phyloP scores from a whole-genome alignment of 1,140 invertebrate species.

The Macrotrachela quadricornifera region DNA sequence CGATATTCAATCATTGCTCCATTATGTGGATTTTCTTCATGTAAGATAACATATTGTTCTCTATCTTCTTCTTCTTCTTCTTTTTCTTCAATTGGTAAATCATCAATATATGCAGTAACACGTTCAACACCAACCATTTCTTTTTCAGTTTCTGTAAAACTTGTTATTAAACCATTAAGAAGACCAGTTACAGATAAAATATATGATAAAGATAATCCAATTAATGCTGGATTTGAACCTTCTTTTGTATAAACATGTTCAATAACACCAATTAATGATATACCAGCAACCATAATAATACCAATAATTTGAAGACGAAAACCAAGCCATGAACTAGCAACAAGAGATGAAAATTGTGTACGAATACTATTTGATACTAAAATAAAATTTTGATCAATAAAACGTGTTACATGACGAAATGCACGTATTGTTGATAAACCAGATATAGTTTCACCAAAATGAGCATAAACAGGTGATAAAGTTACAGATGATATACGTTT shows the following conservation, averaged over 20 bases:
- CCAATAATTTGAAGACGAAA: slow-evolving; percentile 69
- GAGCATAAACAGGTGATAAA: slow-evolving; percentile 68
- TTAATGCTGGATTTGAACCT: slow-evolving; percentile 29
- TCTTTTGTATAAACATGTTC: slow-evolving; percentile 40
- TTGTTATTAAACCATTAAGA: slow-evolving; percentile 59
- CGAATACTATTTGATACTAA: slow-evolving; percentile 58
- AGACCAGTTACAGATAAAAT: slow-evolving; percentile 65
- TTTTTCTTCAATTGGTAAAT: slow-evolving; percentile 25
- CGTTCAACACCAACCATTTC: slow-evolving; percentile 83
- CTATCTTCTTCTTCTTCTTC: slow-evolving; percentile 12
- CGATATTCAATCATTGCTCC: neutral
- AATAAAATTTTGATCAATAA: slow-evolving; percentile 50
- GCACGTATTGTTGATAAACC: slow-evolving; percentile 61
- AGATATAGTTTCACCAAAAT: slow-evolving; percentile 71
- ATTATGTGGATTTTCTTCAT: neutral
- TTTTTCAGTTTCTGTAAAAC: slow-evolving; percentile 64
- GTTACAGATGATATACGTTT: slow-evolving; percentile 68
- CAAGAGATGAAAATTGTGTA: slow-evolving; percentile 52
- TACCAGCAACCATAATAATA: slow-evolving; percentile 54
- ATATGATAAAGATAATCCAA: slow-evolving; percentile 80
- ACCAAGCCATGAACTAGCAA: slow-evolving; percentile 63
- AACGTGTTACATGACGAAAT: slow-evolving; percentile 38
- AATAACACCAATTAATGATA: slow-evolving; percentile 61
- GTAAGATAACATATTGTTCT: no score
- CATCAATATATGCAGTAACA: slow-evolving; percentile 57